A percentile compares a stretch with the other conserved stretches of the same genome.
phyloP scores from a whole-genome alignment of 2,113 vertebrate genomes.

The Sturnira hondurensis region DNA sequence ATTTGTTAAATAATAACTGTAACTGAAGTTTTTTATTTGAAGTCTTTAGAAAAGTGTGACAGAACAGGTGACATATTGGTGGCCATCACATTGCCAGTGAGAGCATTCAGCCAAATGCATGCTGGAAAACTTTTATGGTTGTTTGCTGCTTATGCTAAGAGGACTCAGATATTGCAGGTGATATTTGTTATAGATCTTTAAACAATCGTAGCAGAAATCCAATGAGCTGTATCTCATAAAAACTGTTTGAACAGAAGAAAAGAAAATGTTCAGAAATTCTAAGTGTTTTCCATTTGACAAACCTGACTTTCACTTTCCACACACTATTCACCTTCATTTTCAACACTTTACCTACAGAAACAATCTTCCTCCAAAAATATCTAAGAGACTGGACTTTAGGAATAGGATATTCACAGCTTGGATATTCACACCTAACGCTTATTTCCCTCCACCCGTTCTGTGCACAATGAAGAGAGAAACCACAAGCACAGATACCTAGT shows the following conservation, averaged over 20 bases:
- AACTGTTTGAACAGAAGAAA: neutral
- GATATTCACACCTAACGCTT: neutral
- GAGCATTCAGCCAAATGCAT: neutral
- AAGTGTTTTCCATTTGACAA: neutral
- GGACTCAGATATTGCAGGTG: neutral
- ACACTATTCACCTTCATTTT: neutral
- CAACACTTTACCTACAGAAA: neutral
- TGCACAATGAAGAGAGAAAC: neutral
- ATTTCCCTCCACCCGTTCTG: neutral
- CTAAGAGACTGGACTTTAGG: neutral
- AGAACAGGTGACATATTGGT: neutral
- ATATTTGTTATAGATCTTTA: neutral
- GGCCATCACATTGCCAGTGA: neutral
- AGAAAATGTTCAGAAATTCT: neutral
- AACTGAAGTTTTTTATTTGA: neutral
- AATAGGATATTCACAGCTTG: neutral
- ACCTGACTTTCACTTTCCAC: neutral
- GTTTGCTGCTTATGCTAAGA: neutral
- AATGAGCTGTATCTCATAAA: neutral
- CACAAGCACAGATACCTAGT: neutral
- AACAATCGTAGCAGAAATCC: neutral
- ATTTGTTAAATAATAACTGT: neutral
- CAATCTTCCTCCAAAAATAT: neutral
- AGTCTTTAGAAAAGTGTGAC: neutral
- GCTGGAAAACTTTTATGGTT: slow-evolving; percentile 57